A percentile compares a stretch with the other conserved stretches of the same genome.
Conservation (phyloP, 1,140 invertebrate genomes). For the Steinernema feltiae region DNA sequence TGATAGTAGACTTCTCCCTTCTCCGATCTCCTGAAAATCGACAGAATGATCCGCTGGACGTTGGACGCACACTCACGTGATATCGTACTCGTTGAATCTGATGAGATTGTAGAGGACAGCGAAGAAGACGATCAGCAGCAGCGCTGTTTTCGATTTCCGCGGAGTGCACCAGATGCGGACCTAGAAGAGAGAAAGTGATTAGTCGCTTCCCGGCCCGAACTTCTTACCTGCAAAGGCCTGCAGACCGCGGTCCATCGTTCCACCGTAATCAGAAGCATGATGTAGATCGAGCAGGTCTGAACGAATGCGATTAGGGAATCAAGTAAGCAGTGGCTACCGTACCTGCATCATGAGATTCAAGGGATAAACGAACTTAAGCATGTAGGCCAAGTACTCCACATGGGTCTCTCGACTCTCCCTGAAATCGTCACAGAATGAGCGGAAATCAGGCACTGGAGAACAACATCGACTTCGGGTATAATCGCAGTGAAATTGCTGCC, state of each 20-base stretch:
- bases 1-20: conserved; percentile 35
- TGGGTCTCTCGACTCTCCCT: conserved; percentile 18
- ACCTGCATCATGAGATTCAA: conserved; percentile 52
- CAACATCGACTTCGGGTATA: too few species aligned
- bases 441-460: too few species aligned
- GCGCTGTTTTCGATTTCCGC: conserved; percentile 41
- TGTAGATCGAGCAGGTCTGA: conserved; percentile 49
- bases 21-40: conserved; percentile 18
- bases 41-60: neutral
- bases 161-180: conserved; percentile 51
- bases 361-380: conserved; percentile 52
- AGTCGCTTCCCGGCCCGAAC: neutral
- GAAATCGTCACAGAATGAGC: conserved; percentile 20
- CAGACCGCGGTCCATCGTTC: conserved; percentile 51
- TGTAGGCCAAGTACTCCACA: conserved; percentile 36
- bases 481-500: too few species aligned
- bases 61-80: conserved; percentile 23
- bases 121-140: conserved; percentile 43
- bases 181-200: conserved; percentile 13
- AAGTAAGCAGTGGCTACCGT: too few species aligned
- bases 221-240: conserved; percentile 43
- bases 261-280: conserved; percentile 48
- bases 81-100: conserved; percentile 50
- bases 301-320: too few species aligned
- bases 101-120: conserved; percentile 48